Evolutionary conservation across 2,888 invertebrate species (phyloP), one percentile per base, ranked within the genome.

Genomic region (Tridacna gigas): DNA sequence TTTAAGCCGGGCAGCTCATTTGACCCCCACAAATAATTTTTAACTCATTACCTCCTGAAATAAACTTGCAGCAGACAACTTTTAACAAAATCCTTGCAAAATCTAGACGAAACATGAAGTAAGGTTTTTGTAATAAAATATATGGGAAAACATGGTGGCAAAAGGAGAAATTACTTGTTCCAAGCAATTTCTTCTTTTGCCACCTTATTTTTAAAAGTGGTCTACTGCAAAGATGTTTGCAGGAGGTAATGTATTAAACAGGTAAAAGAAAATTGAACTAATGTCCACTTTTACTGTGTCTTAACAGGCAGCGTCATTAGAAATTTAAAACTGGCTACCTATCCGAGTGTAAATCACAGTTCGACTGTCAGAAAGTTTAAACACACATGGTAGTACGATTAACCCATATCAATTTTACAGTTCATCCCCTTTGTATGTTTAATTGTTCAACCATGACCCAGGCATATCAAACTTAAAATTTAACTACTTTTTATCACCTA

Each of bases 331-430:
- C 45, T 20, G 37, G 28, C 65, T 69, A 69, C 69, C 69, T 69
- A 69, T 69, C 69, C 45, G 45, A 69, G n/a, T 69, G 69, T 69
- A 28, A 69, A 69, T 69, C 69, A 69, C 69, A 20, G 28, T 47
- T n/a, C n/a, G 47, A 69, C 45, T 69, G 69, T 69, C 69, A 47
- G 69, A 47, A 69, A 71, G 80, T 56, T 77, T 78, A 74, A 25
- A 22, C 18, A 67, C 67, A 71, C 79, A 67, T 48, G 75, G 77
- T 83, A 80, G 77, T 77, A 71, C 56, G 65, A 75, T 79, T 77
- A 84, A 79, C 84, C 48, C 76, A 79, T 82, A 79, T 60, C 81
- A 79, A 82, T 80, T 84, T 84, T 78, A 84, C 78, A 74, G 75
- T 82, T 76, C 79, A 73, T 22, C 69, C 74, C 67, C 26, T 67